Conservation (phyloP, 2,797 vertebrate species). For the Chloroceryle amazona region DNA sequence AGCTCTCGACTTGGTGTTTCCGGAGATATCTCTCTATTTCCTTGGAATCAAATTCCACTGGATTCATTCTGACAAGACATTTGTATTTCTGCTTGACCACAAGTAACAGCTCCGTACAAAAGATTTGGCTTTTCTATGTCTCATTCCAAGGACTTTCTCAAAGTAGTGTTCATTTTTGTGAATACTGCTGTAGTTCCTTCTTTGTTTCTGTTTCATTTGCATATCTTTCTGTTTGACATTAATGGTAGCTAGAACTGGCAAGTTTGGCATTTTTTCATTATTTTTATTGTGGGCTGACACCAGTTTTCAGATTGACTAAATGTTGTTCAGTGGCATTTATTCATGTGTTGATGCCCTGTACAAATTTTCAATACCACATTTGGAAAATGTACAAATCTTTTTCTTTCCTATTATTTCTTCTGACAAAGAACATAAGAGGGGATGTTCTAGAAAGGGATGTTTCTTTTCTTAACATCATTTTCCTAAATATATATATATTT, state of each 20-base stretch:
- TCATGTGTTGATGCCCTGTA: neutral
- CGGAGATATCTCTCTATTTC: neutral
- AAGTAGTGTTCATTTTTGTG: neutral
- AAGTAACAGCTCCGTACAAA: neutral
- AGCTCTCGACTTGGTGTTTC: neutral
- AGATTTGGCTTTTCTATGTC: neutral
- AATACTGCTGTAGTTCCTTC: neutral
- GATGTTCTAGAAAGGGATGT: neutral
- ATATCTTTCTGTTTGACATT: neutral
- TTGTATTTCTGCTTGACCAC: neutral
- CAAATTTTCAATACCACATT: slow-evolving; percentile 3
- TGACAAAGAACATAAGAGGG: neutral
- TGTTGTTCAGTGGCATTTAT: neutral
- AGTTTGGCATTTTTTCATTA: neutral
- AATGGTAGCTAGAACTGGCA: neutral
- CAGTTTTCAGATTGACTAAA: slow-evolving; percentile 21
- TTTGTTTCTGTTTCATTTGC: neutral
- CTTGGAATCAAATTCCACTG: neutral
- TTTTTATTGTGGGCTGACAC: neutral
- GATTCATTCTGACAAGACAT: neutral
- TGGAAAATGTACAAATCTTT: slow-evolving; percentile 14
- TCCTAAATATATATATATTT: neutral
- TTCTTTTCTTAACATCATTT: neutral
- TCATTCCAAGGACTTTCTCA: neutral
- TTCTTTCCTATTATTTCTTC: neutral